Evolutionary conservation across 2,797 vertebrate species (phyloP).

Genomic region (Mormyrops boulengeri): DNA sequence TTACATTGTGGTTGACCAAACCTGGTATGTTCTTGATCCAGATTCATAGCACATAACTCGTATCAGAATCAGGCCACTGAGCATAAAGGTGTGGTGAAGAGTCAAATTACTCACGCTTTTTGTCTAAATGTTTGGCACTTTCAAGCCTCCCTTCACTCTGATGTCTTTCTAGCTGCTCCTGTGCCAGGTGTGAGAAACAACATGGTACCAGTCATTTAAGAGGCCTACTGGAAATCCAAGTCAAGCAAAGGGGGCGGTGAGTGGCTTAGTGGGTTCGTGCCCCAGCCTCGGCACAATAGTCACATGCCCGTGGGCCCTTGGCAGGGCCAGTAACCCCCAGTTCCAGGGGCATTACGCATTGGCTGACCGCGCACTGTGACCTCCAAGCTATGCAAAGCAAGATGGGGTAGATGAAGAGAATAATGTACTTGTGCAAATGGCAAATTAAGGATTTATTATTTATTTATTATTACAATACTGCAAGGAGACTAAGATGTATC

Average conservation of each 20-base stretch:
- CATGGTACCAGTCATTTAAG: neutral
- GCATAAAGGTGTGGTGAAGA: neutral
- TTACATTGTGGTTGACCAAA: neutral
- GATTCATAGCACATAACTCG: neutral
- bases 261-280: neutral
- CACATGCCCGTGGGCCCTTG: neutral
- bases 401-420: neutral
- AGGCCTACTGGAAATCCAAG: neutral
- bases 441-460: neutral
- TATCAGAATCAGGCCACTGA: neutral
- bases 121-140: constrained; percentile 71
- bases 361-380: neutral
- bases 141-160: constrained; percentile 66
- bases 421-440: neutral
- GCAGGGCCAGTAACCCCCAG: neutral
- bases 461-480: neutral
- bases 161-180: constrained; percentile 86
- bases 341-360: neutral
- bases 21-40: neutral
- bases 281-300: neutral
- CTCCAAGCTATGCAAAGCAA: neutral
- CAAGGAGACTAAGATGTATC: neutral
- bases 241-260: neutral
- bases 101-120: constrained; percentile 71
- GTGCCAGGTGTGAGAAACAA: constrained; percentile 17